Conservation (phyloP, 2,888 invertebrate species). For the Dendrolimus houi region DNA sequence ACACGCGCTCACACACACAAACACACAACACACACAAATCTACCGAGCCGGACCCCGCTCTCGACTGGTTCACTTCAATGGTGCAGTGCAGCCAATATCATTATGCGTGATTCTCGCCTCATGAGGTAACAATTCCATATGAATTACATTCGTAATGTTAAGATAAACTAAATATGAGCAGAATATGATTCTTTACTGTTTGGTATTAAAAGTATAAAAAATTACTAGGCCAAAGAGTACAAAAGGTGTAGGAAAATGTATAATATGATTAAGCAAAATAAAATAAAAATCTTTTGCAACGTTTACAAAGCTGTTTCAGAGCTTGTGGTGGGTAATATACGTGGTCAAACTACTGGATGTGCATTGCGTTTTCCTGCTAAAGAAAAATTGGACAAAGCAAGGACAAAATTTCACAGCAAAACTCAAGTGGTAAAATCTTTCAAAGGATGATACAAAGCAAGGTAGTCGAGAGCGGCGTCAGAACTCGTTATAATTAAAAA, state of each 20-base stretch:
- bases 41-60: slow-evolving; percentile 58
- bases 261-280: background rate
- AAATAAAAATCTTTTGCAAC: background rate
- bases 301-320: background rate
- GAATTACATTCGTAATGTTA: background rate
- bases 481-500: slow-evolving; percentile 50
- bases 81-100: slow-evolving; percentile 35
- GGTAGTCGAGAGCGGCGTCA: slow-evolving; percentile 67
- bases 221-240: slow-evolving; percentile 7
- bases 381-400: slow-evolving; percentile 25
- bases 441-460: slow-evolving; percentile 50
- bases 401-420: slow-evolving; percentile 23
- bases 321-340: background rate
- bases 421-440: slow-evolving; percentile 20
- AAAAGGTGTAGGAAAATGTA: background rate
- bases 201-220: slow-evolving; percentile 9
- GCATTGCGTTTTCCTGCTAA: slow-evolving; percentile 24
- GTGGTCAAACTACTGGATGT: background rate
- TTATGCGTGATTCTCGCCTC: slow-evolving; percentile 15
- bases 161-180: background rate
- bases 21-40: slow-evolving; percentile 59
- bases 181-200: background rate
- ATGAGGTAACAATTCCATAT: slow-evolving; percentile 7
- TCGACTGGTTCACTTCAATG: slow-evolving; percentile 42
- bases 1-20: slow-evolving; percentile 66